Base-by-base conservation (phyloP, 2,113 vertebrate genomes). In the Pelecanoides urinatrix region DNA sequence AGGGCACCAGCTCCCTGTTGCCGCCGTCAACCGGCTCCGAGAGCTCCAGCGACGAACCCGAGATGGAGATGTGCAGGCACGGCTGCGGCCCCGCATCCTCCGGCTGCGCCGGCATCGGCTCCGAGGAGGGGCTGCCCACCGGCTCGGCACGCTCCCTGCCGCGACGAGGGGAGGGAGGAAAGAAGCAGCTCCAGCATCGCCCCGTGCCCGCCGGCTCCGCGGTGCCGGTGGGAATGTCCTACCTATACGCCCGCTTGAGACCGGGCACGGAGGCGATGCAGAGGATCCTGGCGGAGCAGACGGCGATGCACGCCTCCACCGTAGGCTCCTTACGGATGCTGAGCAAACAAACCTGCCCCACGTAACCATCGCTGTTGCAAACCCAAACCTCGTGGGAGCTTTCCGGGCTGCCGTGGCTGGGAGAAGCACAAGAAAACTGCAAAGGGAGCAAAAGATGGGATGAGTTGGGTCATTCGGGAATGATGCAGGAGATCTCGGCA, bases 331-430 rank as follows among this genome's bases (percentile, higher is more conserved):
- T 98, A 12, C 98, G 98, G 97, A 99, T 98, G 97, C 99, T 99
- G 84, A 99, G 98, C 90, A 99, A 97, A 88, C 99, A 99, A 19
- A 99, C 99, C 98, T 99, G 99, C 38, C 99, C 99, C 72, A 99
- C 99, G 26, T 99, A 99, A 52, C 99, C 99, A 0, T 99, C 99
- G 7, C 99, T 99, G 98, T 99, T 99, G 91, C 99, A 99, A 76
- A 99, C 99, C 99, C 99, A 99, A 29, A 99, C 99, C 82, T 99
- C 99, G 2, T 99, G 99, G 7, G 98, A 97, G 40, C 98, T 99
- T 94, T 99, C 99, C 0, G 98, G 98, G 97, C 98, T 99, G 97
- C 98, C 99, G 84, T 99, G 99, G 96, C 99, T 99, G n/a, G 99
- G 99, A 26, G 99, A 99, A 2, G 99, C 99, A 7, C 99, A 99